Evolutionary conservation across 2,888 invertebrate genomes (phyloP).

Genomic region (Pseudoips prasinana): DNA sequence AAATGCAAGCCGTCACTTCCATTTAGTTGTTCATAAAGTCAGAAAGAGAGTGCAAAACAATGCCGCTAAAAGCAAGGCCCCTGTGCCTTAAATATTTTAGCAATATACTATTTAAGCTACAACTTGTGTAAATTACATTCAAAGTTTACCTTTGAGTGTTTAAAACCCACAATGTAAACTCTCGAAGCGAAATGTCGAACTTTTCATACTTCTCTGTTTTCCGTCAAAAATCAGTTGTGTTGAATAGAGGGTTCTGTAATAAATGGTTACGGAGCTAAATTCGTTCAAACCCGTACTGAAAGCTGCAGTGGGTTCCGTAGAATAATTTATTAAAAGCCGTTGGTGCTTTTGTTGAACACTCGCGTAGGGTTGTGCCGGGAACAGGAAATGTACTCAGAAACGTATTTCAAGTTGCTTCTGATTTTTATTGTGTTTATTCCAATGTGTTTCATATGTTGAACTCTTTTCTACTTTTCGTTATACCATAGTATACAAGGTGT

Average conservation of each 20-base stretch:
- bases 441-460: conserved; percentile 6
- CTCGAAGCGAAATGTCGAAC: too few species aligned
- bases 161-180: too few species aligned
- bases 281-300: conserved; percentile 46
- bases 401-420: not conserved
- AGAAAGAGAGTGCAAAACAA: too few species aligned
- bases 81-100: too few species aligned
- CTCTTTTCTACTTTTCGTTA: not conserved
- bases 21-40: too few species aligned
- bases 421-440: conserved; percentile 6
- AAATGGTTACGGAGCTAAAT: conserved; percentile 49
- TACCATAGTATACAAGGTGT: too few species aligned
- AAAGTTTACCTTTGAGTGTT: too few species aligned
- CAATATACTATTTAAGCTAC: too few species aligned
- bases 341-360: conserved; percentile 51
- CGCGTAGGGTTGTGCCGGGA: conserved; percentile 35
- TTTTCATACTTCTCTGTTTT: conserved; percentile 4
- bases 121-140: too few species aligned
- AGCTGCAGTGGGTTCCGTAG: conserved; percentile 51
- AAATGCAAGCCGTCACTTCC: too few species aligned
- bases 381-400: too few species aligned
- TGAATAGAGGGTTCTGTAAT: conserved; percentile 42
- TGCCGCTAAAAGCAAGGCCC: too few species aligned
- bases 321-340: conserved; percentile 70
- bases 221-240: conserved; percentile 49